Percentiles rank a stretch among this genome's conserved stretches.
Conservation (phyloP, 2,113 vertebrate genomes). For the Bettongia penicillata region DNA sequence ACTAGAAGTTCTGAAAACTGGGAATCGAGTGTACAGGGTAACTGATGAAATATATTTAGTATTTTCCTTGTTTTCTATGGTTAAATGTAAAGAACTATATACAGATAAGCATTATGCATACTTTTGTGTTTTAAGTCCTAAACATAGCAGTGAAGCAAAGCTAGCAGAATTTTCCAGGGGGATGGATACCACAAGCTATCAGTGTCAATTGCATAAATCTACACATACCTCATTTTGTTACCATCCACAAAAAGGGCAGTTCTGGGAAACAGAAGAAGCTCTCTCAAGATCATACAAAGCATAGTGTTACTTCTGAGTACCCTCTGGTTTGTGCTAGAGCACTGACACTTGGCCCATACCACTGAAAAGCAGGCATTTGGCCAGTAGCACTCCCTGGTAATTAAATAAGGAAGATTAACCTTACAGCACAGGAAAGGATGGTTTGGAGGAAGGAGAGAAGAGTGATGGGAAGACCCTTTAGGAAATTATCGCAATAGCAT, state of each 20-base stretch:
- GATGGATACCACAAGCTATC: background rate
- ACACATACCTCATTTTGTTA: background rate
- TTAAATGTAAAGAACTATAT: background rate
- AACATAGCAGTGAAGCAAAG: background rate
- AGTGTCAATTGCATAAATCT: background rate
- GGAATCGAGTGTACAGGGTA: background rate
- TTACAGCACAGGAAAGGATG: background rate
- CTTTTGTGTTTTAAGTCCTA: background rate
- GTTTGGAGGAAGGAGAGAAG: background rate
- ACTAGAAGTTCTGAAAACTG: background rate
- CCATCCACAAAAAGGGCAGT: background rate
- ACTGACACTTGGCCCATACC: background rate
- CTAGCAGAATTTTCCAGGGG: background rate
- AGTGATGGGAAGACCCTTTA: background rate
- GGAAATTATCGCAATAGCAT: background rate
- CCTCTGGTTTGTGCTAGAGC: background rate
- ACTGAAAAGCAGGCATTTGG: background rate
- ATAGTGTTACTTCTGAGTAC: background rate
- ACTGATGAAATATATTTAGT: background rate
- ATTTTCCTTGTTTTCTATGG: background rate
- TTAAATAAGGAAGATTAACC: background rate
- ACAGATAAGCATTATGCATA: background rate
- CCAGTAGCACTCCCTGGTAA: background rate
- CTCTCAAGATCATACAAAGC: background rate
- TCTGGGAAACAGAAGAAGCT: background rate